Evolutionary conservation across 2,797 vertebrate species (phyloP).

Genomic region (Trichosurus vulpecula): DNA sequence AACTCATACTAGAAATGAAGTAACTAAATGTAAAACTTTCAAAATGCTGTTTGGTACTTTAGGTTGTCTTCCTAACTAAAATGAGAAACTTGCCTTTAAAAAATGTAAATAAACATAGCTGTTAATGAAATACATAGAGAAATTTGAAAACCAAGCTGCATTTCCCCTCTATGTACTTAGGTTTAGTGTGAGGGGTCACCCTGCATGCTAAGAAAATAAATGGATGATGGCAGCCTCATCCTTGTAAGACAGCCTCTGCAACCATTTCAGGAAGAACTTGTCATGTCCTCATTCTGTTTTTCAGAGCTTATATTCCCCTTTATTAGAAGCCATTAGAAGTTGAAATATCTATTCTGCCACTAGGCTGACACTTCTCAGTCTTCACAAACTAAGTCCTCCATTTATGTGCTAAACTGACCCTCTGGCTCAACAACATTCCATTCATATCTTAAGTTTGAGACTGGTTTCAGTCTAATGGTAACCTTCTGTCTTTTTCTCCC

Average conservation of each 20-base stretch:
- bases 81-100: not conserved
- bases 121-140: not conserved
- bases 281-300: not conserved
- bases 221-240: not conserved
- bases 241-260: not conserved
- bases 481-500: not conserved
- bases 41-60: not conserved
- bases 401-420: not conserved
- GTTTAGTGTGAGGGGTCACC: not conserved
- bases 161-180: not conserved
- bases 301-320: not conserved
- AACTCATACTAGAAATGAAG: not conserved
- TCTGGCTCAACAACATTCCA: not conserved
- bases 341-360: not conserved
- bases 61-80: not conserved
- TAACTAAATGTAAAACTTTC: not conserved
- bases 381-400: not conserved
- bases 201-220: not conserved
- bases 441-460: not conserved
- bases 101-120: not conserved
- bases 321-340: not conserved
- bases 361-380: not conserved
- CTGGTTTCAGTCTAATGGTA: not conserved
- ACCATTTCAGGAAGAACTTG: not conserved
- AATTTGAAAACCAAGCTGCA: not conserved